Percentiles rank a stretch among this genome's conserved stretches.
These are phyloP conservation scores for Trididemnum clinides DNA, from an alignment of 23 tunicate species.

Conservation along the genomic window DNA sequence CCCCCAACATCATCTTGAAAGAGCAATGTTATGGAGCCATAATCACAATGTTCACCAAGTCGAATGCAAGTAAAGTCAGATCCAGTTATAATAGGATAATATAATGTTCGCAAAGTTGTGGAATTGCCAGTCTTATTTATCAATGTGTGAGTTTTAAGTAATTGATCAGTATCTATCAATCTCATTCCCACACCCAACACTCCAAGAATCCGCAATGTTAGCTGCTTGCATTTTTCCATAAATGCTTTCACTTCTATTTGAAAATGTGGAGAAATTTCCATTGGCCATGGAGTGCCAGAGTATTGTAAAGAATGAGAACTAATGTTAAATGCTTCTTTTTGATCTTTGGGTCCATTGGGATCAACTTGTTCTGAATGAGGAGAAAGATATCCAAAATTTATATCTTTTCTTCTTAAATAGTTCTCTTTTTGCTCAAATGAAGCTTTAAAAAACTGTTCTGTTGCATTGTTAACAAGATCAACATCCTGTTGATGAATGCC, in stretches of 20 bases:
- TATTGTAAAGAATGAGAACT: not conserved
- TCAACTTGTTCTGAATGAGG: slow-evolving; percentile 14
- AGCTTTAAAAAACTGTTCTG: slow-evolving; percentile 18
- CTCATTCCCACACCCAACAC: slow-evolving; percentile 62
- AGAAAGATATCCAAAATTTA: slow-evolving; percentile 41
- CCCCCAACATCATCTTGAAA: slow-evolving; percentile 83
- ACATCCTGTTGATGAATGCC: not conserved
- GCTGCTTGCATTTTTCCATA: slow-evolving; percentile 19
- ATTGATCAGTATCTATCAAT: slow-evolving; percentile 40
- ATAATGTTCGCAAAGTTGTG: slow-evolving; percentile 56
- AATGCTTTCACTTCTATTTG: not conserved
- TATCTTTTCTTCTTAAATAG: not conserved
- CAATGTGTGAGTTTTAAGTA: slow-evolving; percentile 37
- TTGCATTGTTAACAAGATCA: slow-evolving; percentile 12
- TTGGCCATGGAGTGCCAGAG: slow-evolving; percentile 39
- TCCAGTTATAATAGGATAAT: slow-evolving; percentile 67
- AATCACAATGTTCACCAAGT: slow-evolving; percentile 81
- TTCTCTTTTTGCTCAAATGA: slow-evolving; percentile 1
- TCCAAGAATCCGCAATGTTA: slow-evolving; percentile 30
- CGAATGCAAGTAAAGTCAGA: slow-evolving; percentile 53
- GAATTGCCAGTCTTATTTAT: slow-evolving; percentile 25
- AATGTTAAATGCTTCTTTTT: slow-evolving; percentile 51
- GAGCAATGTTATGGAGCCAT: slow-evolving; percentile 79
- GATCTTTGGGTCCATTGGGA: slow-evolving; percentile 51
- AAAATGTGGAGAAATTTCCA: slow-evolving; percentile 31